These are phyloP conservation scores for Drosophila lini DNA, from an alignment of 1,140 invertebrate species.

Conservation along the genomic window DNA sequence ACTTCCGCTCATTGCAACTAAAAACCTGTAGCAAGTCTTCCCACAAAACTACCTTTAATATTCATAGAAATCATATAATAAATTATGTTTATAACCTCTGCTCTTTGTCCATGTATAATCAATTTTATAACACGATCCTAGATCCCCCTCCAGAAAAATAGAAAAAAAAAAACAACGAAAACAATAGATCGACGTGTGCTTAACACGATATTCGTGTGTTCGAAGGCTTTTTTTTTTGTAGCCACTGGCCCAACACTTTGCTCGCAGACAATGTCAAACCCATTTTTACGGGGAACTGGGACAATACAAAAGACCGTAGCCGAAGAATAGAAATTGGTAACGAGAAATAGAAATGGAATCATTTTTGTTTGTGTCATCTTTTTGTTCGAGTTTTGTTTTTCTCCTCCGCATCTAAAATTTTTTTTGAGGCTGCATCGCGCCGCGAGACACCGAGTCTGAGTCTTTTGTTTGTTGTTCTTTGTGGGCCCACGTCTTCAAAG, in stretches of 20 bases:
- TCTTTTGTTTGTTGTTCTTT: slow-evolving; percentile 64
- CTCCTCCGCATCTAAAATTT: slow-evolving; percentile 13
- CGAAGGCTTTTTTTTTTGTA: slow-evolving; percentile 29
- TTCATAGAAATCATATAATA: slow-evolving; percentile 73
- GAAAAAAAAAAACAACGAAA: slow-evolving; percentile 1
- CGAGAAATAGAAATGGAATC: slow-evolving; percentile 52
- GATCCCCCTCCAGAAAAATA: slow-evolving; percentile 1
- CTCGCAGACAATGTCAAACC: slow-evolving; percentile 70
- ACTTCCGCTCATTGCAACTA: slow-evolving; percentile 25
- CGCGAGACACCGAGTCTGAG: slow-evolving; percentile 55
- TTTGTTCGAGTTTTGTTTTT: slow-evolving; percentile 44
- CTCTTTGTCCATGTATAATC: slow-evolving; percentile 54
- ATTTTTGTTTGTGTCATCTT: slow-evolving; percentile 45
- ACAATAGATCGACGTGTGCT: slow-evolving; percentile 76
- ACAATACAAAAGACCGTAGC: slow-evolving; percentile 41
- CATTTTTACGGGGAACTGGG: slow-evolving; percentile 73
- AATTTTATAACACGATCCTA: slow-evolving; percentile 71
- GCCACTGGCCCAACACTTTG: slow-evolving; percentile 68
- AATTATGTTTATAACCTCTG: slow-evolving; percentile 47
- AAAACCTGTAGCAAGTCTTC: neutral
- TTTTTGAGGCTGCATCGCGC: slow-evolving; percentile 32
- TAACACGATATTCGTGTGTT: slow-evolving; percentile 57
- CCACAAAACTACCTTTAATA: slow-evolving; percentile 55
- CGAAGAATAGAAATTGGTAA: slow-evolving; percentile 58
- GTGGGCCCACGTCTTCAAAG: slow-evolving; percentile 30